Conservation (phyloP, 2,113 vertebrate species). For the Phycodurus eques region DNA sequence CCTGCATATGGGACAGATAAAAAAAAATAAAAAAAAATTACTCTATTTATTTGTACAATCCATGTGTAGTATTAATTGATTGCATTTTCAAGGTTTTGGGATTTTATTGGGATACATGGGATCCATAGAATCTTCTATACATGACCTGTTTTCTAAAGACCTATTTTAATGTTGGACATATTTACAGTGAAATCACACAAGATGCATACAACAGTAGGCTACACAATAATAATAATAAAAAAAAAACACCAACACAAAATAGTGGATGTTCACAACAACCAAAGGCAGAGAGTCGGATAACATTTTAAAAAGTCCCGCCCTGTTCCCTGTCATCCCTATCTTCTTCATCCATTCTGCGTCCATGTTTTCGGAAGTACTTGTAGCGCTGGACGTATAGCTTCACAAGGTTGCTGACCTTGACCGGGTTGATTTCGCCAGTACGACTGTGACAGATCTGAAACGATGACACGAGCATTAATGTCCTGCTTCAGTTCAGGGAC, state of each 20-base stretch:
- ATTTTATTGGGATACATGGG: slow-evolving; percentile 18
- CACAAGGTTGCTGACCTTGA: slow-evolving; percentile 90
- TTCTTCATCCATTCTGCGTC: slow-evolving; percentile 84
- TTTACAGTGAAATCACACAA: slow-evolving; percentile 60
- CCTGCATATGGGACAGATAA: not conserved
- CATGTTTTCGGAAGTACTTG: slow-evolving; percentile 91
- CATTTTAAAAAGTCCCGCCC: slow-evolving; percentile 20
- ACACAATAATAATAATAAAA: slow-evolving; percentile 20
- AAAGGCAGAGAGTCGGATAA: not conserved
- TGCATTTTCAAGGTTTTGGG: slow-evolving; percentile 28
- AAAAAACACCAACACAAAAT: slow-evolving; percentile 12
- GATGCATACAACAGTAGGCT: slow-evolving; percentile 20
- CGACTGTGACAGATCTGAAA: slow-evolving; percentile 91
- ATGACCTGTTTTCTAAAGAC: slow-evolving; percentile 29
- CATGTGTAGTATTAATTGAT: not conserved
- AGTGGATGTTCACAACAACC: slow-evolving; percentile 1
- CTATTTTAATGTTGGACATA: slow-evolving; percentile 38
- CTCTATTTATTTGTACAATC: not conserved
- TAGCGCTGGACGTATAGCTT: slow-evolving; percentile 91
- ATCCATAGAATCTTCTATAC: slow-evolving; percentile 15
- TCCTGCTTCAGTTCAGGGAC: not conserved
- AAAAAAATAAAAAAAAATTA: not conserved
- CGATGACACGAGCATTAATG: not conserved
- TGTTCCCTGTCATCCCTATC: slow-evolving; percentile 70
- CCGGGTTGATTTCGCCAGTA: slow-evolving; percentile 91